Base-by-base conservation (phyloP, 2,797 vertebrate species). In the Typhlichthys eigenmanni region DNA sequence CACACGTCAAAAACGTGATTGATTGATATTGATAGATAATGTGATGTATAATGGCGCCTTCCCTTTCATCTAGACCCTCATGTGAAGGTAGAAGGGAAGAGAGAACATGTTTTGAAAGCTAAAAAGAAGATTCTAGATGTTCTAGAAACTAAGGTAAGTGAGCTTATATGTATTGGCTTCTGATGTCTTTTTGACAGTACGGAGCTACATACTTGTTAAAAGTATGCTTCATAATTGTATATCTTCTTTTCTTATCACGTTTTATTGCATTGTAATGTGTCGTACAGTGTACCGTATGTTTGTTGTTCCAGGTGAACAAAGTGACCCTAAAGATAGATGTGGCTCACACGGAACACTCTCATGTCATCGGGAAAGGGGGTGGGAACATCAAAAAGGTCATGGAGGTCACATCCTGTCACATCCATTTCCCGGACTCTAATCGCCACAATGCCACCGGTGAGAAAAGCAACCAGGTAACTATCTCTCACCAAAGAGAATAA, bases 351-450 rank as follows among this genome's bases (percentile, higher is more conserved):
- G 93, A 94, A 66, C 93, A 94, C 82, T 93, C 93, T 16, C 92
- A 94, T 1, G 93, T 94, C 55, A 94, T 94, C 0, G 93, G 93
- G 13, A 94, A 94, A 87, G 93, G 93, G 0, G 93, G 93, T 4
- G 91, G 90, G 29, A 94, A 94, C 89, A 94, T 94, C 68, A 93
- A 93, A 77, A 93, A 91, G 80, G 93, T 94, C 68, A 94, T 94
- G 93, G 93, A 93, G 77, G 89, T 91, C 73, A 93, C 93, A 7
- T 90, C 88, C 13, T 94, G 93, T 66, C 93, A 94, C 77, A 93
- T 94, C 71, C 93, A 94, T 71, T 94, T 94, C 74, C 93, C 93
- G 0, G 93, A 94, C 78, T 94, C 93, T 47, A 94, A 94, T 78
- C 91, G 93, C 0, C 91, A 93, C 86, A 93, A 76, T 9, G 78